phyloP scores from a whole-genome alignment of 2,797 vertebrate genomes.

The Triplophysa yarkandensis region DNA sequence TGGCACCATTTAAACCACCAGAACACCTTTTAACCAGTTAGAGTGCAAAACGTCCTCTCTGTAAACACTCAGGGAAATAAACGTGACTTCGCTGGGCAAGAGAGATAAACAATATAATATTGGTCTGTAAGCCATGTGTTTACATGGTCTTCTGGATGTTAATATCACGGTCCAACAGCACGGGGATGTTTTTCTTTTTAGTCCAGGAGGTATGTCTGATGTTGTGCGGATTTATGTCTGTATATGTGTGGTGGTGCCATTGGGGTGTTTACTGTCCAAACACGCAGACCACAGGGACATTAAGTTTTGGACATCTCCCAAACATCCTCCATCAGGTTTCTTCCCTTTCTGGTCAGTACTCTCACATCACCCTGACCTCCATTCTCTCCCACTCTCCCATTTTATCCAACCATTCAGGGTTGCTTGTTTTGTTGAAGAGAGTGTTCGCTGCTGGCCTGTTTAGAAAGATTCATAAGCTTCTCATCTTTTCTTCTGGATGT shows the following conservation, averaged over 20 bases:
- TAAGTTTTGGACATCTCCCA: slow-evolving; percentile 61
- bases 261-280: slow-evolving; percentile 70
- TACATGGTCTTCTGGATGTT: not conserved
- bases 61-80: slow-evolving; percentile 16
- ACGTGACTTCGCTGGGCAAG: slow-evolving; percentile 24
- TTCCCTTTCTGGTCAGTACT: slow-evolving; percentile 49
- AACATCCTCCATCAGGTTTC: slow-evolving; percentile 57
- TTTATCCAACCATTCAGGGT: not conserved
- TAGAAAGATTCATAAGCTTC: slow-evolving; percentile 69
- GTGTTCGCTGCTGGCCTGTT: slow-evolving; percentile 60
- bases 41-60: slow-evolving; percentile 9
- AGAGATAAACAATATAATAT: slow-evolving; percentile 32
- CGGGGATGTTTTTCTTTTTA: slow-evolving; percentile 39
- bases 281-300: slow-evolving; percentile 57
- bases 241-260: slow-evolving; percentile 49
- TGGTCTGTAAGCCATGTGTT: slow-evolving; percentile 38
- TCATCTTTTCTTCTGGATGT: slow-evolving; percentile 67
- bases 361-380: slow-evolving; percentile 13
- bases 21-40: slow-evolving; percentile 21
- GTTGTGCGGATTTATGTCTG: slow-evolving; percentile 12
- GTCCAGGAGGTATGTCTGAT: slow-evolving; percentile 33
- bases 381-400: slow-evolving; percentile 36
- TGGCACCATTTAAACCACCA: slow-evolving; percentile 1
- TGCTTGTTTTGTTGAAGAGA: slow-evolving; percentile 48
- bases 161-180: slow-evolving; percentile 36